These are phyloP conservation scores for Mirounga angustirostris DNA, from an alignment of 2,113 vertebrate genomes.

Conservation along the genomic window DNA sequence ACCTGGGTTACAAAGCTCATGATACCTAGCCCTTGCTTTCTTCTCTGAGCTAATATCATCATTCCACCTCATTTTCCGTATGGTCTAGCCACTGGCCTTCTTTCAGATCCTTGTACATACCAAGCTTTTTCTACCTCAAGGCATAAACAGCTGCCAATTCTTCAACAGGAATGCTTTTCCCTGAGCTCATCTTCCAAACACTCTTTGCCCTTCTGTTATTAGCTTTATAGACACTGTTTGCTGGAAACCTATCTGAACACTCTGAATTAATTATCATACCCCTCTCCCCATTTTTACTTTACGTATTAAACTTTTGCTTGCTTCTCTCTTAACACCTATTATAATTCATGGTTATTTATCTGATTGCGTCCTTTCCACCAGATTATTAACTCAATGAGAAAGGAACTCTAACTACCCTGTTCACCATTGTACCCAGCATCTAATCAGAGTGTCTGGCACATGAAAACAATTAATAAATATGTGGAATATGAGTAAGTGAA, in stretches of 20 bases:
- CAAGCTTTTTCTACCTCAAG: not conserved
- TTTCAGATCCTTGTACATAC: not conserved
- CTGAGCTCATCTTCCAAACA: not conserved
- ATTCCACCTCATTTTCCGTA: not conserved
- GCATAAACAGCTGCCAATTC: not conserved
- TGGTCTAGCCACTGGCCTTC: not conserved
- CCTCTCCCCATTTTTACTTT: not conserved
- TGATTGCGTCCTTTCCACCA: not conserved
- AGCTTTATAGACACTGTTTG: not conserved
- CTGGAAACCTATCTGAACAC: not conserved
- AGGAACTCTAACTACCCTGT: not conserved
- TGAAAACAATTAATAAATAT: not conserved
- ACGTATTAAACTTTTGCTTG: not conserved
- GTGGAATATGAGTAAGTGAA: not conserved
- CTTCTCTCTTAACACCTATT: not conserved
- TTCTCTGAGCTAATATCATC: not conserved
- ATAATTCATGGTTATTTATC: not conserved
- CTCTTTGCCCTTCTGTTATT: not conserved
- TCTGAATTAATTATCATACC: not conserved
- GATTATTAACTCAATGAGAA: not conserved
- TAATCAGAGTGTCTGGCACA: not conserved
- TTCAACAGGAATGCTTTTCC: not conserved
- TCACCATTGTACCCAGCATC: not conserved
- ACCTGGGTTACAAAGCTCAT: not conserved
- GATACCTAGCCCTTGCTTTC: too few species aligned